Evolutionary conservation across 2,888 invertebrate genomes (phyloP).

Genomic region (Leuctra nigra): DNA sequence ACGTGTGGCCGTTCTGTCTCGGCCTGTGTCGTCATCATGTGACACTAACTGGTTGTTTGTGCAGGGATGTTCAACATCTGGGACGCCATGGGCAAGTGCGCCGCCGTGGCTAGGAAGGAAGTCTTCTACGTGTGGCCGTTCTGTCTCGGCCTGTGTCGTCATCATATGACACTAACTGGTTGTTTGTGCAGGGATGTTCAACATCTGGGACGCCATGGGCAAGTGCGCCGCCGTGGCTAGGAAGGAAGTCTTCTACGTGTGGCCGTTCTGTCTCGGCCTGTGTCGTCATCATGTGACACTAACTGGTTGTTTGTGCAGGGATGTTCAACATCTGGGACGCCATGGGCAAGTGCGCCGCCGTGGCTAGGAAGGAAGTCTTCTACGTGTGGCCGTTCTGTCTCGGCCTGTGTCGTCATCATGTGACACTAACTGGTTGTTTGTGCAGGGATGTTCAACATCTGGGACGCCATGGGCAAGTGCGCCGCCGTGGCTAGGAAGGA

Average conservation of each 20-base stretch:
- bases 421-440: too few species aligned
- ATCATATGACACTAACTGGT: too few species aligned
- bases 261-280: conserved; percentile 60
- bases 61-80: conserved; percentile 59
- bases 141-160: too few species aligned
- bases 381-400: conserved; percentile 61
- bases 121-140: conserved; percentile 59
- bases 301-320: conserved; percentile 44
- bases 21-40: too few species aligned
- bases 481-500: too few species aligned
- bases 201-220: conserved; percentile 54
- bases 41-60: too few species aligned
- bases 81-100: conserved; percentile 54
- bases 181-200: conserved; percentile 52
- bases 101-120: conserved; percentile 57
- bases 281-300: too few species aligned
- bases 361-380: conserved; percentile 58
- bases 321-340: conserved; percentile 60
- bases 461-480: too few species aligned
- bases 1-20: conserved; percentile 58
- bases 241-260: conserved; percentile 56
- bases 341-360: conserved; percentile 52
- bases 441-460: too few species aligned
- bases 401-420: too few species aligned
- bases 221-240: conserved; percentile 58